phyloP scores from a whole-genome alignment of 2,113 vertebrate species.

The Crypturellus undulatus region DNA sequence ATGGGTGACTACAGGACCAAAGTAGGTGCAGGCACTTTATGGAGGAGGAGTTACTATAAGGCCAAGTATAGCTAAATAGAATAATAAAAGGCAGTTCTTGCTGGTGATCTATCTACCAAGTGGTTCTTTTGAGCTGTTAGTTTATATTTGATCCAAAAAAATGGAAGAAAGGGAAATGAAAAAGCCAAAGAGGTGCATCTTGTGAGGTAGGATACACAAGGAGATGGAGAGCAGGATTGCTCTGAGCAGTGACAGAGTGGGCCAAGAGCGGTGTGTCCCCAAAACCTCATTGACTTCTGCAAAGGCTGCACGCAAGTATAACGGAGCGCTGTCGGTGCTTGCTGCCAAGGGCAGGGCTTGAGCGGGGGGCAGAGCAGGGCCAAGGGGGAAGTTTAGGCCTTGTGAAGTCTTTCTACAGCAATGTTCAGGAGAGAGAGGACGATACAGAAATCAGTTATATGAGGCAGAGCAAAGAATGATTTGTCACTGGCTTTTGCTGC shows the following conservation, averaged over 20 bases:
- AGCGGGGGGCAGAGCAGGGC: not conserved
- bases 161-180: not conserved
- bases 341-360: not conserved
- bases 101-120: not conserved
- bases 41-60: not conserved
- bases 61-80: constrained; percentile 9
- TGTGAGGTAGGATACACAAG: accelerated
- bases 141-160: not conserved
- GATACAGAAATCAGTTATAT: not conserved
- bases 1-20: not conserved
- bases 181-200: not conserved
- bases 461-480: not conserved
- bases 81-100: not conserved
- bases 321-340: not conserved
- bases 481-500: not conserved
- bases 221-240: accelerated
- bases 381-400: not conserved
- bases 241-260: not conserved
- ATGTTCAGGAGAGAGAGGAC: not conserved
- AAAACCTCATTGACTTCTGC: accelerated
- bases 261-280: not conserved
- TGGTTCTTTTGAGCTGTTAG: not conserved
- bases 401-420: not conserved
- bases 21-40: not conserved
- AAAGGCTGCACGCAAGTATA: not conserved